Percentiles rank a stretch among this genome's conserved stretches.
phyloP scores from a whole-genome alignment of 2,113 vertebrate species.

The Prochilodus magdalenae region DNA sequence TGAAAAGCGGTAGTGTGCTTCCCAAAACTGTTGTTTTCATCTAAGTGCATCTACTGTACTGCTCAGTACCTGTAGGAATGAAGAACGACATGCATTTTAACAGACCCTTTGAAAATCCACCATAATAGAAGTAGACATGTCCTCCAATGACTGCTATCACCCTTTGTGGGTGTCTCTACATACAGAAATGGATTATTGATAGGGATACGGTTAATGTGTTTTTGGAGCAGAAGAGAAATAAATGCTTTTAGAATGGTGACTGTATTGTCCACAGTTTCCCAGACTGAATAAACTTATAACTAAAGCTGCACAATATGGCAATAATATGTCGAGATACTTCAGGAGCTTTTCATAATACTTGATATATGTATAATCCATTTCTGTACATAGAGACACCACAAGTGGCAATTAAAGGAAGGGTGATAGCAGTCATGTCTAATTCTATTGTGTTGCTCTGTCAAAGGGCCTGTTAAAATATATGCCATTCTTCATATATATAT shows the following conservation, averaged over 20 bases:
- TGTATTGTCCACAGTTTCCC: background rate
- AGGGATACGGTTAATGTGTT: background rate
- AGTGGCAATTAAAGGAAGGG: no score
- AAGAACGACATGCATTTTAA: background rate
- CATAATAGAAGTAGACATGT: slow-evolving; percentile 20
- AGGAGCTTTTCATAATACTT: no score
- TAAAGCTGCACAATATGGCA: no score
- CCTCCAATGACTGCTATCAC: background rate
- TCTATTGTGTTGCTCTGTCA: no score
- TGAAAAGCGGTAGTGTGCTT: background rate
- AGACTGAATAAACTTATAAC: background rate
- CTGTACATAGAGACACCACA: no score
- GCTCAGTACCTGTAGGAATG: slow-evolving; percentile 8
- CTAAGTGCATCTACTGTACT: background rate
- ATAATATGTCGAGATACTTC: no score
- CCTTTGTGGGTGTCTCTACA: background rate
- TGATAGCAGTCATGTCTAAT: no score
- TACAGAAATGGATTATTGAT: background rate
- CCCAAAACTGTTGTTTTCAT: slow-evolving; percentile 4
- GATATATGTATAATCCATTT: no score
- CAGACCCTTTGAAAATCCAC: background rate
- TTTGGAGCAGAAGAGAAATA: background rate
- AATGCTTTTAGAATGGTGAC: background rate
- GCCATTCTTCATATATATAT: no score
- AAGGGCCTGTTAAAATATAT: no score